Conservation (phyloP, 1,140 invertebrate species). For the Ceratoteleas bidentatus region DNA sequence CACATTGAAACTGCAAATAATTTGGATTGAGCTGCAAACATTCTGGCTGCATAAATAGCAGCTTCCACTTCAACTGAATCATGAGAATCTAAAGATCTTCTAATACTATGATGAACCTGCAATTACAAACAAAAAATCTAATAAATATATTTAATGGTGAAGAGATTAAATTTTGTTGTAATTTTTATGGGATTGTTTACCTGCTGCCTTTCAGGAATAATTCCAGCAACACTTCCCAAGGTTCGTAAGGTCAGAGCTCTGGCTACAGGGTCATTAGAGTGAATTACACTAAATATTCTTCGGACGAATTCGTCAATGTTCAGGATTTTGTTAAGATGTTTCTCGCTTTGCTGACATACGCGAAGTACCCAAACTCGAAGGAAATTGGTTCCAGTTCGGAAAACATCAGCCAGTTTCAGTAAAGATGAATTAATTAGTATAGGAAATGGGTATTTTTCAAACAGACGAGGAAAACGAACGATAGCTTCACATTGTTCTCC, state of each 20-base stretch:
- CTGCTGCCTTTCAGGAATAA: conserved; percentile 96
- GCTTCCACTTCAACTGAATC: conserved; percentile 97
- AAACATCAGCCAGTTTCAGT: conserved; percentile 96
- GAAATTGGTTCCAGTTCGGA: conserved; percentile 95
- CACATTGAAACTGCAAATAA: conserved; percentile 98
- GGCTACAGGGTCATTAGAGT: conserved; percentile 98
- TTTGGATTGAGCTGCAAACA: conserved; percentile 96
- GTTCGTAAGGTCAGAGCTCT: conserved; percentile 94
- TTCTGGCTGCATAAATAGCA: conserved; percentile 95
- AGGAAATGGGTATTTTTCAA: conserved; percentile 98
- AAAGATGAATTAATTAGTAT: conserved; percentile 98
- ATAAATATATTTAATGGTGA: too few species aligned
- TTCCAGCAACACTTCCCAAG: conserved; percentile 94
- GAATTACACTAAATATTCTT: conserved; percentile 96
- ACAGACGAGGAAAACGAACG: conserved; percentile 94
- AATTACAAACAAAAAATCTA: conserved; percentile 1
- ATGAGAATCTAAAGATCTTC: conserved; percentile 95
- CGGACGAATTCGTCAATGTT: conserved; percentile 98
- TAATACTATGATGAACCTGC: conserved; percentile 94
- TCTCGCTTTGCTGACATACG: conserved; percentile 97
- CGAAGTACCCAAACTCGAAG: conserved; percentile 95
- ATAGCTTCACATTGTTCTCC: conserved; percentile 98
- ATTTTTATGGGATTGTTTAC: conserved; percentile 54
- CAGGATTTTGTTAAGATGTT: conserved; percentile 97
- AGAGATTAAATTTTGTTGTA: too few species aligned